Conservation (phyloP, 2,113 vertebrate species). For the Thunnus thynnus region DNA sequence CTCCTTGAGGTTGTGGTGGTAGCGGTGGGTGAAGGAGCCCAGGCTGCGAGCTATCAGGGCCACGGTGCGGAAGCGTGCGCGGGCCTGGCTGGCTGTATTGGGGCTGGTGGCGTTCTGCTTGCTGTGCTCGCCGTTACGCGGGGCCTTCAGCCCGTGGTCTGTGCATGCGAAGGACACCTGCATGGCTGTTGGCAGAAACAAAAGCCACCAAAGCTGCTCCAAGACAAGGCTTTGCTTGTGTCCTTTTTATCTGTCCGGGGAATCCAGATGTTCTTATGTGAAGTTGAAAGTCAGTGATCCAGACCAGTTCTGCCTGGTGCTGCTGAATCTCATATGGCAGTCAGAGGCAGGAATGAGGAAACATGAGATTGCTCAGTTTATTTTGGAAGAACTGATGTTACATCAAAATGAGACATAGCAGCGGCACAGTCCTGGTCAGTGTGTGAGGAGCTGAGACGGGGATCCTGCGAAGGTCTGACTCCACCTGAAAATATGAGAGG, state of each 20-base stretch:
- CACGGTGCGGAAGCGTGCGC: slow-evolving; percentile 96
- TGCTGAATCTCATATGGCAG: slow-evolving; percentile 57
- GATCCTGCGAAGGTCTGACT: slow-evolving; percentile 45
- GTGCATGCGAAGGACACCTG: slow-evolving; percentile 99
- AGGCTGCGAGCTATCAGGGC: slow-evolving; percentile 97
- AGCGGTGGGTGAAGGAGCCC: slow-evolving; percentile 96
- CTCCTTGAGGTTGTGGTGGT: slow-evolving; percentile 98
- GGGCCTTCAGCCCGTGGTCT: slow-evolving; percentile 95
- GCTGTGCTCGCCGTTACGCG: slow-evolving; percentile 93
- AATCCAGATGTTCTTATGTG: slow-evolving; percentile 15
- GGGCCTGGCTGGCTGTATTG: slow-evolving; percentile 91
- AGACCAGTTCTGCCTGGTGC: slow-evolving; percentile 18
- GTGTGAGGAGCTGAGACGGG: slow-evolving; percentile 37
- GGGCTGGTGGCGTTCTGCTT: slow-evolving; percentile 94
- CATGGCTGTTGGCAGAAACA: slow-evolving; percentile 85
- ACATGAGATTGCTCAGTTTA: slow-evolving; percentile 26
- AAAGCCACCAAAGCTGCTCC: slow-evolving; percentile 42
- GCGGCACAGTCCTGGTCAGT: slow-evolving; percentile 41
- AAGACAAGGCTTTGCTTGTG: slow-evolving; percentile 11
- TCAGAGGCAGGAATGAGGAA: slow-evolving; percentile 16
- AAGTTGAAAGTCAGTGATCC: slow-evolving; percentile 50
- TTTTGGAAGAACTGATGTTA: slow-evolving; percentile 2
- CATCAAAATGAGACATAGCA: slow-evolving; percentile 30
- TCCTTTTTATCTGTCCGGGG: slow-evolving; percentile 11
- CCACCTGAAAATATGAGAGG: slow-evolving; percentile 75